A percentile compares a stretch with the other conserved stretches of the same genome.
These are phyloP conservation scores for Pandemis corylana DNA, from an alignment of 2,888 invertebrate genomes.

Conservation along the genomic window DNA sequence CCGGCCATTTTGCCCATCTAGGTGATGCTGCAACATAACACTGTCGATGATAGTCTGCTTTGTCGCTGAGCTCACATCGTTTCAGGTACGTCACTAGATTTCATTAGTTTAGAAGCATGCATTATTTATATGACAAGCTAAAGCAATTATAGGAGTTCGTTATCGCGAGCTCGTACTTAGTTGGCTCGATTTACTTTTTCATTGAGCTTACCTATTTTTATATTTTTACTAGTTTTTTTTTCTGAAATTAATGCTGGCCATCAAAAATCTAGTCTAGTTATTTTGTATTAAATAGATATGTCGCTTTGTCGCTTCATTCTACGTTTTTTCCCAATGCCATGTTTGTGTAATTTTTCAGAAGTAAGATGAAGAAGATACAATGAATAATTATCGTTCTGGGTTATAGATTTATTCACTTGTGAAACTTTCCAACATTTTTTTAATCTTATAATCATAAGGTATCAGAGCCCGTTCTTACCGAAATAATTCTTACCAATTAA, in stretches of 20 bases:
- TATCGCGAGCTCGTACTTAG: not conserved
- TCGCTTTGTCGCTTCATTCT: not conserved
- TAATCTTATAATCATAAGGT: too few species aligned
- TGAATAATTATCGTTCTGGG: too few species aligned
- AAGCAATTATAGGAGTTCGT: not conserved
- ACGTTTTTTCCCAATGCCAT: not conserved
- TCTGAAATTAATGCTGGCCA: too few species aligned
- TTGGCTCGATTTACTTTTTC: not conserved
- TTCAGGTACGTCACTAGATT: conserved; percentile 73
- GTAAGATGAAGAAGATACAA: too few species aligned
- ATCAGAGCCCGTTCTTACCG: too few species aligned
- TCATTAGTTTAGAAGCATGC: conserved; percentile 34
- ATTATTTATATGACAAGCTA: not conserved
- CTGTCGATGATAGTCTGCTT: conserved; percentile 85
- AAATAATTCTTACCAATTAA: too few species aligned
- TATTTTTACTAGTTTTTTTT: not conserved
- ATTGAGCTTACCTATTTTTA: not conserved
- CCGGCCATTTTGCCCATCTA: conserved; percentile 74
- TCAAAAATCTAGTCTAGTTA: too few species aligned
- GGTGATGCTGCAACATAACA: conserved; percentile 77
- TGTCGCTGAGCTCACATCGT: conserved; percentile 81
- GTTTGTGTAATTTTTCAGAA: not conserved
- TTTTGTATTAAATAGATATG: too few species aligned
- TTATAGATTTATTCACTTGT: too few species aligned
- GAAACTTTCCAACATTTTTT: too few species aligned